Evolutionary conservation across 1,140 invertebrate species (phyloP).

Genomic region (Plutomurus gul): DNA sequence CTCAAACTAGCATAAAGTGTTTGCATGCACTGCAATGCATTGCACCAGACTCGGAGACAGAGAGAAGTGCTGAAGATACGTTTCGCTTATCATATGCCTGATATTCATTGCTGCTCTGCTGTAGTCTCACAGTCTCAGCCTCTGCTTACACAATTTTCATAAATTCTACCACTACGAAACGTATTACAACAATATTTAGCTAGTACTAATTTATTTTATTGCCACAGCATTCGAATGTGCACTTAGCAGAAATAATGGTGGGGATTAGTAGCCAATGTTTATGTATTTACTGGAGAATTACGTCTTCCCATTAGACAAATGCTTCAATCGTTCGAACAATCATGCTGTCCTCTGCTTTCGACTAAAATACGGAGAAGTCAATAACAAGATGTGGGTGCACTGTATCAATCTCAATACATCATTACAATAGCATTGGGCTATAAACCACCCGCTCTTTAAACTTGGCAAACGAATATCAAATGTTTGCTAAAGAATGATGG

Average conservation of each 20-base stretch:
- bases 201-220: background rate
- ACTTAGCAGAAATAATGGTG: constrained; percentile 6
- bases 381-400: too few species aligned
- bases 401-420: too few species aligned
- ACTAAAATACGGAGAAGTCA: too few species aligned
- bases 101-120: background rate
- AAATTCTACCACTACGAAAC: background rate
- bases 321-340: too few species aligned
- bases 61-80: background rate
- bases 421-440: too few species aligned
- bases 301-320: background rate
- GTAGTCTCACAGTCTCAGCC: background rate
- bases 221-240: background rate
- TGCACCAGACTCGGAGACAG: background rate
- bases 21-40: too few species aligned
- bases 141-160: background rate
- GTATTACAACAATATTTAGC: background rate
- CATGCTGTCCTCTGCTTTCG: too few species aligned
- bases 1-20: constrained; percentile 6
- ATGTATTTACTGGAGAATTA: background rate
- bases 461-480: background rate
- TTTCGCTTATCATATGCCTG: background rate
- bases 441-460: too few species aligned
- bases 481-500: background rate
- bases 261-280: background rate